Evolutionary conservation across 1,140 invertebrate genomes (phyloP).

Genomic region (Zaprionus capensis): DNA sequence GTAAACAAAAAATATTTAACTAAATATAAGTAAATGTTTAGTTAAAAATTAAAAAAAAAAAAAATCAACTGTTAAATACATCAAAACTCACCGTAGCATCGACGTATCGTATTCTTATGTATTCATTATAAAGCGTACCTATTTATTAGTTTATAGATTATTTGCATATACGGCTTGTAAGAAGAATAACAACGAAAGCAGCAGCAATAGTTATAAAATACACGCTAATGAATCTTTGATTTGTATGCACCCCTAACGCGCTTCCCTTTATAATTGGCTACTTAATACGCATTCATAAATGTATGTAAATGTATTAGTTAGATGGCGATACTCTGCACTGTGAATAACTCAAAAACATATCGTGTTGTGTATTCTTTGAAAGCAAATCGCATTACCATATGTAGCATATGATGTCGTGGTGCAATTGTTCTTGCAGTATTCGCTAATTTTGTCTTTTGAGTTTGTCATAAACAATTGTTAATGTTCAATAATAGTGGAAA

Average conservation of each 20-base stretch:
- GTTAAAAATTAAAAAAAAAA: constrained; percentile 21
- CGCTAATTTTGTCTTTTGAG: constrained; percentile 67
- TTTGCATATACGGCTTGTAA: constrained; percentile 67
- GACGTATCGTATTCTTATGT: constrained; percentile 46
- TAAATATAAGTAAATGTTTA: constrained; percentile 66
- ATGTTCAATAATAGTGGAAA: constrained; percentile 1
- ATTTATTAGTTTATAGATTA: constrained; percentile 60
- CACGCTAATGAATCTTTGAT: constrained; percentile 59
- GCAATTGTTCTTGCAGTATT: constrained; percentile 68
- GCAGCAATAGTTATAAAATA: constrained; percentile 30
- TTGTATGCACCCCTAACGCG: constrained; percentile 71
- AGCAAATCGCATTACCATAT: constrained; percentile 58
- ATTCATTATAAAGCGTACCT: constrained; percentile 42
- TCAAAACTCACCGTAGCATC: constrained; percentile 43
- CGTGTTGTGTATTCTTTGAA: constrained; percentile 25
- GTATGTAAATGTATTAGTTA: constrained; percentile 46
- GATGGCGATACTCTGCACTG: constrained; percentile 30
- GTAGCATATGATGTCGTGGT: constrained; percentile 80
- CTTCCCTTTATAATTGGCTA: constrained; percentile 68
- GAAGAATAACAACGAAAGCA: constrained; percentile 40
- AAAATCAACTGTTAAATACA: constrained; percentile 29
- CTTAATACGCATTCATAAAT: constrained; percentile 33
- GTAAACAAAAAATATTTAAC: constrained; percentile 42
- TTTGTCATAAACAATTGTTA: constrained; percentile 28
- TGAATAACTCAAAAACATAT: constrained; percentile 19